Evolutionary conservation across 2,113 vertebrate genomes (phyloP).

Genomic region (Pipra filicauda): DNA sequence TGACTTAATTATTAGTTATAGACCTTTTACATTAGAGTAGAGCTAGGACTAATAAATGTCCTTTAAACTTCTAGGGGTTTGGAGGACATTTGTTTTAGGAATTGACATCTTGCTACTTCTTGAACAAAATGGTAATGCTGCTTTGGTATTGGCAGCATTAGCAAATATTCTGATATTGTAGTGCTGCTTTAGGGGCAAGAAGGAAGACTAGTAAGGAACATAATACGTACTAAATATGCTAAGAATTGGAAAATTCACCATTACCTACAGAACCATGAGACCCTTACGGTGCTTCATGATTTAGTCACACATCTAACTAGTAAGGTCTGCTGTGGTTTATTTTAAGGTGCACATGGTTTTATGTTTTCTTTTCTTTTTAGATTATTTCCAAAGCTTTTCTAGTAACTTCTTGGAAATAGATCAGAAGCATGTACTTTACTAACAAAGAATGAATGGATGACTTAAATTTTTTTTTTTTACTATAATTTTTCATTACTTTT

Average conservation of each 20-base stretch:
- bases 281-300: neutral
- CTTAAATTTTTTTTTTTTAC: neutral
- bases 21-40: neutral
- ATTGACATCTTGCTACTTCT: neutral
- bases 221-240: neutral
- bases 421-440: neutral
- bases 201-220: neutral
- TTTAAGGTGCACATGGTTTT: neutral
- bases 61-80: neutral
- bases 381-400: neutral
- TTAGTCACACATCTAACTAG: neutral
- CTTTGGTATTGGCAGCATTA: neutral
- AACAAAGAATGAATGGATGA: neutral
- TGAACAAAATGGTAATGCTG: neutral
- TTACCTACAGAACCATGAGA: neutral
- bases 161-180: neutral
- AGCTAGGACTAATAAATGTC: neutral
- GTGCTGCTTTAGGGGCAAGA: neutral
- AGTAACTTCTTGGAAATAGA: neutral
- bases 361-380: neutral
- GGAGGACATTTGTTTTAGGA: neutral
- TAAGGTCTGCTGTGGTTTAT: neutral
- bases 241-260: neutral
- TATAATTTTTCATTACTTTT: neutral
- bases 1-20: neutral